These are phyloP conservation scores for Phalacrocorax aristotelis DNA, from an alignment of 2,113 vertebrate species.

Conservation along the genomic window DNA sequence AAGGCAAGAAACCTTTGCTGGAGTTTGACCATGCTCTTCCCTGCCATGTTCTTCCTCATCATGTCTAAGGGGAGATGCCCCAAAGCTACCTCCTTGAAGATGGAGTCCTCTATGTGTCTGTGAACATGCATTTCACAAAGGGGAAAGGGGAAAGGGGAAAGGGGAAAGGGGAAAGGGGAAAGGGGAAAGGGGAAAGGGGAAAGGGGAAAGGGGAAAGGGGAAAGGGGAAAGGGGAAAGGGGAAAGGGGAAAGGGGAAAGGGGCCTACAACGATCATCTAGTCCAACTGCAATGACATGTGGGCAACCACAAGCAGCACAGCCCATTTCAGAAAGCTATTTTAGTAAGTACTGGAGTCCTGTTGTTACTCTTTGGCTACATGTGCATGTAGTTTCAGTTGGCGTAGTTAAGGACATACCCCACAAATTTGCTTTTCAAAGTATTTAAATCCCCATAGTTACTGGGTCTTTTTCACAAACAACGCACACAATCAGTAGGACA, in stretches of 20 bases:
- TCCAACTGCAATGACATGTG: not conserved
- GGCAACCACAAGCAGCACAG: not conserved
- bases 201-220: not conserved
- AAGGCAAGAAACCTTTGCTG: not conserved
- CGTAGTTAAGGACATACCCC: not conserved
- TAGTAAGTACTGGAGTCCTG: not conserved
- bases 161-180: too few relatives aligned
- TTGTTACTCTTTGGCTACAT: not conserved
- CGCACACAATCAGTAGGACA: not conserved
- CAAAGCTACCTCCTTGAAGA: not conserved
- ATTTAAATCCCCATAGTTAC: not conserved
- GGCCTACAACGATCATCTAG: not conserved
- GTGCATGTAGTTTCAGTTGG: rapidly evolving
- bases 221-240: not conserved
- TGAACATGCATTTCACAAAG: not conserved
- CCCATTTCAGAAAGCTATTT: not conserved
- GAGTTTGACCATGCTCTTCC: not conserved
- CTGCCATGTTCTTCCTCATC: not conserved
- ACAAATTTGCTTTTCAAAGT: not conserved
- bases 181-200: too few relatives aligned
- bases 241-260: too few relatives aligned
- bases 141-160: not conserved
- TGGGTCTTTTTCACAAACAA: not conserved
- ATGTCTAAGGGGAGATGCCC: not conserved
- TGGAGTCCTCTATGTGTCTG: not conserved